Conservation (phyloP, 2,113 vertebrate genomes). For the Heloderma charlesbogerti region DNA sequence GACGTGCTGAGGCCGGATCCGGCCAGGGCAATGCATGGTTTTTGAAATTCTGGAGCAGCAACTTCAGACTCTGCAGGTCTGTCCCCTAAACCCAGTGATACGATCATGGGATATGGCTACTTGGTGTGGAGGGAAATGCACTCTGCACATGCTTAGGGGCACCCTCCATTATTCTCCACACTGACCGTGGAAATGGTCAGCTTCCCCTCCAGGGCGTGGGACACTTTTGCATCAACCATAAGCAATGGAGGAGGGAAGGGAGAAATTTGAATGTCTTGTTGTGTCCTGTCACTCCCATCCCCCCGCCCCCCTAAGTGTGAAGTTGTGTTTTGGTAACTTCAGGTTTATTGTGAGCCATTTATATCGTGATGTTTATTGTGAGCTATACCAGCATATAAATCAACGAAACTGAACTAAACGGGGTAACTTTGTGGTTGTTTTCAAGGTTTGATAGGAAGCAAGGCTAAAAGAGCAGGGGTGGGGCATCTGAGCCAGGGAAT, state of each 20-base stretch:
- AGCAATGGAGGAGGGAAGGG: not conserved
- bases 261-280: not conserved
- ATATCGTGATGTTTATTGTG: too few relatives aligned
- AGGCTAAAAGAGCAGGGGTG: too few relatives aligned
- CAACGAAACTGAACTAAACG: too few relatives aligned
- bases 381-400: too few relatives aligned
- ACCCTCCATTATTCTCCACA: not conserved
- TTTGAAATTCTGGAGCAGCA: not conserved
- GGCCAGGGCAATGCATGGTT: not conserved
- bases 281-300: fast-evolving
- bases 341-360: too few relatives aligned
- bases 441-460: too few relatives aligned
- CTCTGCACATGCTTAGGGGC: not conserved
- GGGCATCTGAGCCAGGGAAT: too few relatives aligned
- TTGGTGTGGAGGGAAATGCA: not conserved
- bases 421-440: too few relatives aligned
- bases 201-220: not conserved
- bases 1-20: not conserved
- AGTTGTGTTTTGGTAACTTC: too few relatives aligned
- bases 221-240: not conserved
- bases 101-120: not conserved
- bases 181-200: not conserved
- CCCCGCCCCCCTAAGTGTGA: too few relatives aligned
- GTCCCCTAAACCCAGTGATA: not conserved
- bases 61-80: not conserved